Base-by-base conservation (phyloP, 2,888 invertebrate species). In the Pegoplata infirma region DNA sequence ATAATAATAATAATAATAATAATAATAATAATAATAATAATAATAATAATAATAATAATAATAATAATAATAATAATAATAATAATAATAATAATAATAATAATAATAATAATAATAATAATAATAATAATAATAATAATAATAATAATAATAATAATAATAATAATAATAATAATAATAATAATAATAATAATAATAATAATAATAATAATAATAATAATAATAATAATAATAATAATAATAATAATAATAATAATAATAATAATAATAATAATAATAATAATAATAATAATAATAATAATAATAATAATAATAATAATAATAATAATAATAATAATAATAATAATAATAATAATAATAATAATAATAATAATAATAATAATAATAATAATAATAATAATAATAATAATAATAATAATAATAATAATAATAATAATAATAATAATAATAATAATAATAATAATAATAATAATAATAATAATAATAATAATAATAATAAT, bases 11-110 rank as follows among this genome's bases (percentile, higher is more conserved):
- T 55, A 55, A 23, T 55, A 55, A 23, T 55, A 55, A 23, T 55
- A 55, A 23, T 55, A 55, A 23, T 55, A 55, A 23, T 55, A 55
- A 23, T 55, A 55, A 23, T 55, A 55, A 23, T 55, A 55, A 23
- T 55, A 55, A 23, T 55, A 55, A 23, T 55, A 55, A 23, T 55
- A 55, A 23, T 55, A 55, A 23, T 55, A 55, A 23, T 55, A 55
- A 23, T 55, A 55, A 23, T 55, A 55, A 23, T 55, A 55, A 23
- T 55, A 55, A 23, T 55, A 55, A 23, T 55, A 55, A 23, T 55
- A 55, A 23, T 55, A 55, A 23, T 55, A 55, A 23, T 55, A 55
- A 23, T 55, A 55, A 23, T 55, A 55, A 23, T 55, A 55, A 23
- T 55, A 55, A 23, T 55, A 55, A 23, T 55, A 55, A 23, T 55